Percentiles rank a stretch among this genome's conserved stretches.
phyloP scores from a whole-genome alignment of 2,797 vertebrate species.

The Myotis findleyi region DNA sequence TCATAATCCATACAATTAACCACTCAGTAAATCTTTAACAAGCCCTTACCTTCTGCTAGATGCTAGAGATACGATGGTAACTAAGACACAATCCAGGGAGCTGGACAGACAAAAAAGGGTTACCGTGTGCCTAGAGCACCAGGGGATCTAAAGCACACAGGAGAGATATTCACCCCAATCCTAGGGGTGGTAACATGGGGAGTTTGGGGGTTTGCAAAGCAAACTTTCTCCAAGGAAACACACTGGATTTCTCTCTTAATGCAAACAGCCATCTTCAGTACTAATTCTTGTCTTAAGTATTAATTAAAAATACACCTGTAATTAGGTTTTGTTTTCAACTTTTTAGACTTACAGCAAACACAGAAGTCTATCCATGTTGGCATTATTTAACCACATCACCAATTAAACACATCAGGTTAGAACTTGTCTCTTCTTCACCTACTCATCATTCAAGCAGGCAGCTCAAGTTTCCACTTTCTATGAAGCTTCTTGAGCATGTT shows the following conservation, averaged over 20 bases:
- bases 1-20: neutral
- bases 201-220: neutral
- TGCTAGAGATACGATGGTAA: neutral
- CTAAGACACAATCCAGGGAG: neutral
- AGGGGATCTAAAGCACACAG: neutral
- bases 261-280: neutral
- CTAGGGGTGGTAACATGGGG: neutral
- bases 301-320: neutral
- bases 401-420: neutral
- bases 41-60: neutral
- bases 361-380: neutral
- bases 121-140: neutral
- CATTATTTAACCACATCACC: neutral
- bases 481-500: neutral
- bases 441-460: neutral
- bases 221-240: neutral
- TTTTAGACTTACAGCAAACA: neutral
- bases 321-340: neutral
- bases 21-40: neutral
- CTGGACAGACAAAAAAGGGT: neutral
- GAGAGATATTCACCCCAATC: neutral
- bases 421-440: neutral
- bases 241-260: neutral
- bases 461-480: neutral
- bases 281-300: neutral